Percentiles rank a stretch among this genome's conserved stretches.
These are phyloP conservation scores for Pseudolycoriella hygida DNA, from an alignment of 2,888 invertebrate species.

Conservation along the genomic window DNA sequence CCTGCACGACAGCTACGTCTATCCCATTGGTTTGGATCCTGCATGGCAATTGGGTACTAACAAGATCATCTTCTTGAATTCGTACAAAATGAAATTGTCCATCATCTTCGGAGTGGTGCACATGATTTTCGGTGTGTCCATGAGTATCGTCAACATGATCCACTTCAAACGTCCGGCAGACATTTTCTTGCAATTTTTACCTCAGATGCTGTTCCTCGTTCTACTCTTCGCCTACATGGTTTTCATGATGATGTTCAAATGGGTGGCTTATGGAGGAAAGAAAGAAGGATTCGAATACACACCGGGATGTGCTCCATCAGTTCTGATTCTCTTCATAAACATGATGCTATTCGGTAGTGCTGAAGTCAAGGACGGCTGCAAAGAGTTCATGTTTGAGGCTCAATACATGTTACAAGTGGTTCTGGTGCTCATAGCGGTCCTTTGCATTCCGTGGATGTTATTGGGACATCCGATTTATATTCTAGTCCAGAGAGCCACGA, in stretches of 20 bases:
- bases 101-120: slow-evolving; percentile 85
- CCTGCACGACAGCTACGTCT: slow-evolving; percentile 28
- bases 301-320: slow-evolving; percentile 51
- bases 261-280: slow-evolving; percentile 49
- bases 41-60: slow-evolving; percentile 64
- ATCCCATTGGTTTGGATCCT: slow-evolving; percentile 67
- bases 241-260: slow-evolving; percentile 82
- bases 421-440: slow-evolving; percentile 58
- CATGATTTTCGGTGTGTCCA: slow-evolving; percentile 85
- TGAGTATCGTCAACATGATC: slow-evolving; percentile 60
- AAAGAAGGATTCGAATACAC: slow-evolving; percentile 19
- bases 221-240: slow-evolving; percentile 84
- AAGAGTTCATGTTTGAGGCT: slow-evolving; percentile 47
- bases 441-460: slow-evolving; percentile 89
- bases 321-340: slow-evolving; percentile 60
- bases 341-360: slow-evolving; percentile 51
- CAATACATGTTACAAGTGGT: slow-evolving; percentile 56
- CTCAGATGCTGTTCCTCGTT: slow-evolving; percentile 75
- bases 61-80: slow-evolving; percentile 87
- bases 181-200: slow-evolving; percentile 71
- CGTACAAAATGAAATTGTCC: slow-evolving; percentile 92
- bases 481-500: slow-evolving; percentile 25
- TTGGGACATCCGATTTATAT: slow-evolving; percentile 76
- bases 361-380: slow-evolving; percentile 29
- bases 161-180: slow-evolving; percentile 50